Percentiles rank a stretch among this genome's conserved stretches.
Conservation (phyloP, 2,888 invertebrate genomes). For the Calephelis perditalis region DNA sequence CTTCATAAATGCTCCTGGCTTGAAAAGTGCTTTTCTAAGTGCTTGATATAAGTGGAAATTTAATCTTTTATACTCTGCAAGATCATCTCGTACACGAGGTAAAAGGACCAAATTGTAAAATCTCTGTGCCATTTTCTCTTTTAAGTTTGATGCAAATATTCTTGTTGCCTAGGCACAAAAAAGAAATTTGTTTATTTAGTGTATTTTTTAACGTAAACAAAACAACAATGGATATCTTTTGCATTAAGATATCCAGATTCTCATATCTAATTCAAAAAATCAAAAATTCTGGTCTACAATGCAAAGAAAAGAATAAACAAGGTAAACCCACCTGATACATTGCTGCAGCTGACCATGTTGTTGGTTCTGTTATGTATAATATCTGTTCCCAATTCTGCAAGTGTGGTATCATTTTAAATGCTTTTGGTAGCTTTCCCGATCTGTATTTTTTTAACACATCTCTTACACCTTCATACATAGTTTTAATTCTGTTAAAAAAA, state of each 20-base stretch:
- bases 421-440: constrained; percentile 97
- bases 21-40: constrained; percentile 93
- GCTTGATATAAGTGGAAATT: constrained; percentile 98
- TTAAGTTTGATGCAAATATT: constrained; percentile 97
- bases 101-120: constrained; percentile 96
- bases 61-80: constrained; percentile 94
- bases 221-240: no score
- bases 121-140: constrained; percentile 96
- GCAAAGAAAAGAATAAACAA: not conserved
- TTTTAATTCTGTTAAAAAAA: constrained; percentile 76
- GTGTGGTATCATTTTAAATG: constrained; percentile 97
- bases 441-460: constrained; percentile 93
- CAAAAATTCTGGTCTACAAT: no score
- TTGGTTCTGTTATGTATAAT: constrained; percentile 91
- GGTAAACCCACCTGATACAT: constrained; percentile 86
- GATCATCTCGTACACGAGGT: constrained; percentile 95
- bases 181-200: not conserved
- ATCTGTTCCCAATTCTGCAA: constrained; percentile 97
- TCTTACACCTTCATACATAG: constrained; percentile 94
- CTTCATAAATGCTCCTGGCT: constrained; percentile 99
- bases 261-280: no score
- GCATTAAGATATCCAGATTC: no score
- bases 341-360: constrained; percentile 98
- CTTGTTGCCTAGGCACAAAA: constrained; percentile 83
- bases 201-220: no score